Base-by-base conservation (phyloP, 2,797 vertebrate species). In the Epinephelus coioides region DNA sequence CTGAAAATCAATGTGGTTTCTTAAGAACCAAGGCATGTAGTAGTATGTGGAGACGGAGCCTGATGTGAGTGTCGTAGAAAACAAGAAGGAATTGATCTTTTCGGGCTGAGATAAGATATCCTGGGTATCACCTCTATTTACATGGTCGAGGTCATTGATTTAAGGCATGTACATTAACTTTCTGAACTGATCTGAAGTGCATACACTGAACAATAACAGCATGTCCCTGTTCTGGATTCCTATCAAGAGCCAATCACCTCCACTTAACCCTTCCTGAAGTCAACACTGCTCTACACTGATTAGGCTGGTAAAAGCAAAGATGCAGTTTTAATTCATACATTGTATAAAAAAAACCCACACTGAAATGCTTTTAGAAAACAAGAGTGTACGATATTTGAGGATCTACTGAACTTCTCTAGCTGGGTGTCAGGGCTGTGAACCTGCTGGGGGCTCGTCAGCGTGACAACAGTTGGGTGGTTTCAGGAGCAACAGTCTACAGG, bases 131-230 rank as follows among this genome's bases (percentile, higher is more conserved):
- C 74, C 65, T 69, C 64, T 61, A 23, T 25, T 59, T 21, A 75
- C 59, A 79, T 44, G 60, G 65, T 27, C 15, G 49, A 86, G 44
- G 25, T 69, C 34, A 70, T 34, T 79, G 84, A 86, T 86, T 90
- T 91, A 92, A 90, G 92, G 90, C 85, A 76, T 84, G 49, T 82
- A 86, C 68, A 59, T 70, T 57, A 84, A 76, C 81, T 78, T 74
- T 73, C 67, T 78, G 60, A 83, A 78, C 66, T 59, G 65, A 78
- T 77, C 27, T 47, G 38, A 87, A 80, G 82, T 80, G 87, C 83
- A 86, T 56, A 79, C 34, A 21, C 43, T 67, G 73, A 81, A 63
- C 55, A 55, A 73, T 18, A 74, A 73, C 64, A 70, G 60, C 69
- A 56, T 3, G 49, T 30, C 25, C 56, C 40, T 5, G 51, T 61